Conservation (phyloP, 2,113 vertebrate species). For the Austrofundulus limnaeus region DNA sequence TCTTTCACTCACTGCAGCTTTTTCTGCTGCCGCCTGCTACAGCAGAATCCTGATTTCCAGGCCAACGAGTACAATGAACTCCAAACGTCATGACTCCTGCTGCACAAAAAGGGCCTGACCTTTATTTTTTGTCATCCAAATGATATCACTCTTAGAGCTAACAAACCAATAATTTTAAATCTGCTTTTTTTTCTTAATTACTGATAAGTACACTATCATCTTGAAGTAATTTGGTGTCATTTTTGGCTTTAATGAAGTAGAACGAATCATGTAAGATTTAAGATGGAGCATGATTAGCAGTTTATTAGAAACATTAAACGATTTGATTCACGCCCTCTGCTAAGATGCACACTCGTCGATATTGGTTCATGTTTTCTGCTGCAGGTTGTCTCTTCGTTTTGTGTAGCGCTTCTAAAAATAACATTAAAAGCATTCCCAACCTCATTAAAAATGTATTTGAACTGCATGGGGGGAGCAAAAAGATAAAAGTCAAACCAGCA, state of each 20-base stretch:
- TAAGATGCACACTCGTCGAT: neutral
- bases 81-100: constrained; percentile 30
- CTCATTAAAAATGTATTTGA: constrained; percentile 41
- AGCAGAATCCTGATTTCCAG: constrained; percentile 31
- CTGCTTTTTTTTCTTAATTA: too few relatives aligned
- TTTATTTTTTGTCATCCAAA: constrained; percentile 4
- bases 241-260: neutral
- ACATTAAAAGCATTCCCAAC: constrained; percentile 32
- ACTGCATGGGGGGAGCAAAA: constrained; percentile 15
- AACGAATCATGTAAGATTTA: neutral
- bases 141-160: constrained; percentile 15
- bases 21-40: constrained; percentile 58
- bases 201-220: too few relatives aligned
- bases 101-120: constrained; percentile 7
- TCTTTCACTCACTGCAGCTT: constrained; percentile 63
- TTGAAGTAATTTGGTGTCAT: neutral
- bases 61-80: constrained; percentile 19
- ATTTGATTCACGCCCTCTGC: neutral
- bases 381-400: constrained; percentile 15
- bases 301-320: neutral
- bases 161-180: constrained; percentile 9
- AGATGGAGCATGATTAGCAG: constrained; percentile 3
- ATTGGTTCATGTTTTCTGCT: constrained; percentile 2
- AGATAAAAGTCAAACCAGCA: constrained; percentile 25
- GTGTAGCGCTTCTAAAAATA: constrained; percentile 41